These are phyloP conservation scores for Cetonia aurata DNA, from an alignment of 2,888 invertebrate species.

Conservation along the genomic window DNA sequence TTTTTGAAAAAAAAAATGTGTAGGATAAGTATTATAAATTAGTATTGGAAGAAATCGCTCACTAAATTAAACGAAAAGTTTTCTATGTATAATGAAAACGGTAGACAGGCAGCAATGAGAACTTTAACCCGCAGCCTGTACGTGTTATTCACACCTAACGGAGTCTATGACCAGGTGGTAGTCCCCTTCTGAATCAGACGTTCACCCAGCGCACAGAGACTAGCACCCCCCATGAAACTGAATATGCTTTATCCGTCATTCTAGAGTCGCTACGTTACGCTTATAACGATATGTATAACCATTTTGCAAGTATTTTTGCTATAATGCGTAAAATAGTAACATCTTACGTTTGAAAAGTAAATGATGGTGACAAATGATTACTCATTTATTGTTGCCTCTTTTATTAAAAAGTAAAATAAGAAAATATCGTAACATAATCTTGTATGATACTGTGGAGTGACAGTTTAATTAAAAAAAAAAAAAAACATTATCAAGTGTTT, in stretches of 20 bases:
- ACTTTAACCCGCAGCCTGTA: slow-evolving; percentile 38
- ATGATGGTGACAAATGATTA: too few species aligned
- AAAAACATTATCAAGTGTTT: too few species aligned
- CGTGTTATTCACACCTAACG: slow-evolving; percentile 39
- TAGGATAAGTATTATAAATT: too few species aligned
- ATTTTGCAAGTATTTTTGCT: too few species aligned
- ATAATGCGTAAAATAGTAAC: too few species aligned
- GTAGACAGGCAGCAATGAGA: slow-evolving; percentile 29
- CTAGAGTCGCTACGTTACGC: slow-evolving; percentile 8
- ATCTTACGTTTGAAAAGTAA: too few species aligned
- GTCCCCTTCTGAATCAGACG: slow-evolving; percentile 36
- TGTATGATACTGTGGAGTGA: too few species aligned
- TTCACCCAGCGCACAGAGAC: slow-evolving; percentile 21
- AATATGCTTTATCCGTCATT: slow-evolving; percentile 26
- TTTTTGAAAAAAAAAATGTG: too few species aligned
- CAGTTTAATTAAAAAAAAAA: too few species aligned
- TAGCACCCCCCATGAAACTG: slow-evolving; percentile 35
- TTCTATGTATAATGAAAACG: slow-evolving; percentile 7
- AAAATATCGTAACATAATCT: too few species aligned
- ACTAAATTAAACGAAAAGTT: slow-evolving; percentile 10
- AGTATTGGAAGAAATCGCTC: neutral
- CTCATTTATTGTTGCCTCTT: too few species aligned
- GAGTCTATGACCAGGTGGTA: slow-evolving; percentile 40
- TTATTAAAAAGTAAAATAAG: too few species aligned
- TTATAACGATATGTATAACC: neutral